Base-by-base conservation (phyloP, 2,888 invertebrate species). In the Fragum fragum region DNA sequence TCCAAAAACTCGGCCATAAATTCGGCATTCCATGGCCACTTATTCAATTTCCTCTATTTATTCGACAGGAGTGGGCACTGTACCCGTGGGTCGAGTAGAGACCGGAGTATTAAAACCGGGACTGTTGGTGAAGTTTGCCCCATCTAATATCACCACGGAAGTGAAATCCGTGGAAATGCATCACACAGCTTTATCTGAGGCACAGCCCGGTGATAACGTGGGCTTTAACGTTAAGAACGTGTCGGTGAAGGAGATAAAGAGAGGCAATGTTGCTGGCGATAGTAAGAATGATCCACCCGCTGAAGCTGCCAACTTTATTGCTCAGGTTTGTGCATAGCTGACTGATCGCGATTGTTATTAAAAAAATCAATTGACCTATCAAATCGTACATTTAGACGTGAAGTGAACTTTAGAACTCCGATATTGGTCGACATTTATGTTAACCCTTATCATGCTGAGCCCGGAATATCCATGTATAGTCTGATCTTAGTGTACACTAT, bases 211-310 rank as follows among this genome's bases (percentile, higher is more conserved):
- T 91, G 99, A 99, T 96, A 99, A 99, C 94, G 99, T 99, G 95
- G 99, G 99, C 95, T 99, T 99, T 97, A 99, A 99, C 96, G 98
- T 99, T 66, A 99, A 99, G 14, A 99, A 99, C 97, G 98, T 99
- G 36, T 98, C 99, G 32, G 99, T 99, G 85, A 99, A 99, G 96
- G 99, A 99, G 95, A 96, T 99, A 96, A 97, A 98, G 96, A 98
- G 99, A 97, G 99, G 99, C 89, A 99, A 97, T 94, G 99, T 99
- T 85, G 98, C 98, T 94, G 99, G 99, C 90, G 99, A 99, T 96
- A 97, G 98, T 92, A 99, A 99, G 96, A 97, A 96, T 95, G 98
- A 97, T 95, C 99, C 99, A 93, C 99, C 99, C 92, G 98, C 96
- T 95, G 93, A 85, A 39, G 89, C 92, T 55, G 89, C 88, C 9